Base-by-base conservation (phyloP, 2,888 invertebrate species). In the Standfussiana lucernea region DNA sequence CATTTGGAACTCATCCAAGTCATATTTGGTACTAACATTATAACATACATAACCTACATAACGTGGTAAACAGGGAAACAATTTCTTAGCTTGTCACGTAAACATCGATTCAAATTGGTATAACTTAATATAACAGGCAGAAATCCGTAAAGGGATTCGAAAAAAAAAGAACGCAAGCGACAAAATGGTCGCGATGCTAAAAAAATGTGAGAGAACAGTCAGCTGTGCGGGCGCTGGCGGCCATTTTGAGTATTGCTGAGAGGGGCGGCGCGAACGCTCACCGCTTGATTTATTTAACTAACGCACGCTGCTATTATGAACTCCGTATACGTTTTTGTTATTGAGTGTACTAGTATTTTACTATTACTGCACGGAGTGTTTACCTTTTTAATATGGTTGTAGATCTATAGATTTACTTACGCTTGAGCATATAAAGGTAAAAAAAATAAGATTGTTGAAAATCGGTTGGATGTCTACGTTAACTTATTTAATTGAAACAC, bases 241-340 rank as follows among this genome's bases (percentile, higher is more conserved):
- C 96, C 96, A 96, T 96, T 90, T 96, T 96, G 95, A 90, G 90
- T 82, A 91, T 90, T 88, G 87, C 87, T 87, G 93, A 92, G 92
- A 91, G 91, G 95, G 79, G 89, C 90, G 91, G 92, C 89, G 92
- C 88, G 85, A 89, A 75, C 91, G 90, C 91, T 87, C 89, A 83
- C 87, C 85, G 89, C 86, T 91, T 95, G 95, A 95, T 95, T 95
- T 95, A 95, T 95, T 93, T 90, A 89, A 80, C 88, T 90, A 89
- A 92, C 89, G 90, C 90, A 89, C 90, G 89, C 88, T 91, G 89
- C 88, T 89, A 87, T 89, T 90, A 91, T 86, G 82, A 83, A 83
- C 86, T 90, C 87, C 90, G 86, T 90, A n/a, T n/a, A 87, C 85
- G 89, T 90, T 91, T 93, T 91, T 93, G 91, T 89, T 84, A 81